These are phyloP conservation scores for Silurus aristotelis DNA, from an alignment of 2,797 vertebrate species.

Conservation along the genomic window DNA sequence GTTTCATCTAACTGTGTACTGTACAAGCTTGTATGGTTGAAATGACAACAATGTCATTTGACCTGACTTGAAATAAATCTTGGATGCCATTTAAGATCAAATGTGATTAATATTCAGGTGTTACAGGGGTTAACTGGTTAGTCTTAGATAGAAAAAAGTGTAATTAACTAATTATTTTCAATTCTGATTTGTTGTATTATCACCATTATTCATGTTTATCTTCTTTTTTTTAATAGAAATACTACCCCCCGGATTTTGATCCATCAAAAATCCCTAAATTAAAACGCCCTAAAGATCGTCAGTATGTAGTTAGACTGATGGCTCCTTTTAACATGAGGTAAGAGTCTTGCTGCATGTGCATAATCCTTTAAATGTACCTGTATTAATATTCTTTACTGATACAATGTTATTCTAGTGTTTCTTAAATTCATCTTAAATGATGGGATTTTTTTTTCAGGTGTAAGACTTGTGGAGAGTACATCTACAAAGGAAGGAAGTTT, in stretches of 20 bases:
- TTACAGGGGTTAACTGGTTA: not conserved
- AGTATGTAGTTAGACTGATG: conserved; percentile 92
- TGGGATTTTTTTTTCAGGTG: conserved; percentile 75
- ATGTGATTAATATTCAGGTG: not conserved
- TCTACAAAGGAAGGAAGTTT: conserved; percentile 98
- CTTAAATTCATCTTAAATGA: not conserved
- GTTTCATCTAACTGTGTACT: too few relatives aligned
- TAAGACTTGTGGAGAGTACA: conserved; percentile 97
- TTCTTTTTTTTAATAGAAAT: conserved; percentile 79
- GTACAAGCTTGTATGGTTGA: too few relatives aligned
- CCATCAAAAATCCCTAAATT: conserved; percentile 94
- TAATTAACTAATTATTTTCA: not conserved
- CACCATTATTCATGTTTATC: not conserved
- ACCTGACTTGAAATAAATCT: not conserved
- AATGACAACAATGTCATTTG: too few relatives aligned
- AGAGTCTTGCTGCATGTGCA: conserved; percentile 30
- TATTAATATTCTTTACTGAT: not conserved
- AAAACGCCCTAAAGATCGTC: conserved; percentile 91
- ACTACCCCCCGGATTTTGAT: conserved; percentile 93
- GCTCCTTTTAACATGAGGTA: conserved; percentile 97
- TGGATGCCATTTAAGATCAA: not conserved
- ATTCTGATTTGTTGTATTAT: not conserved
- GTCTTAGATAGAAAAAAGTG: not conserved
- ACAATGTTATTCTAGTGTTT: not conserved
- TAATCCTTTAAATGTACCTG: not conserved